A percentile compares a stretch with the other conserved stretches of the same genome.
Evolutionary conservation across 2,888 invertebrate genomes (phyloP).

Genomic region (Ormyrus rosae): DNA sequence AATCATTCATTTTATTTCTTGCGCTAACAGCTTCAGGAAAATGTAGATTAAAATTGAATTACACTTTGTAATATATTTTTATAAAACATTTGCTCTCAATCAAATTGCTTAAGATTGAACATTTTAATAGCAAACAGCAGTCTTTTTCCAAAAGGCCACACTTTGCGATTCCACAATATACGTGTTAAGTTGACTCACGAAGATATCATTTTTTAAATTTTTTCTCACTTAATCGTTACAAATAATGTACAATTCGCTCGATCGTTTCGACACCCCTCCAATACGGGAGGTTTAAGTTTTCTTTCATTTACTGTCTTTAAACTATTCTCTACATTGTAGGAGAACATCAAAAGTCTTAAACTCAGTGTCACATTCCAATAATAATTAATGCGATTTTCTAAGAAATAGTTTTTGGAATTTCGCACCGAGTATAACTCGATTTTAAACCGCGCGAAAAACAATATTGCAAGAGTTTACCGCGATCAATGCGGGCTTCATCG

Average conservation of each 20-base stretch:
- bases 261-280: conserved; percentile 18
- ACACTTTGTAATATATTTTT: too few relatives aligned
- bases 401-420: conserved; percentile 45
- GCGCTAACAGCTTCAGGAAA: too few relatives aligned
- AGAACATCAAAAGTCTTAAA: conserved; percentile 41
- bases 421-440: conserved; percentile 44
- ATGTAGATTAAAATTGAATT: too few relatives aligned
- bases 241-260: conserved; percentile 52
- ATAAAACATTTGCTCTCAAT: conserved; percentile 14
- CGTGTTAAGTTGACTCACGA: conserved; percentile 47
- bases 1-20: too few relatives aligned
- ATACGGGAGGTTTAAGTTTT: conserved; percentile 1
- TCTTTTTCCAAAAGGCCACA: conserved; percentile 55
- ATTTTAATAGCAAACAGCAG: conserved; percentile 42
- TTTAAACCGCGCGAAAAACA: conserved; percentile 31
- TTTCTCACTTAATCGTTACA: conserved; percentile 40
- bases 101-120: conserved; percentile 7
- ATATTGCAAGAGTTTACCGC: conserved; percentile 48
- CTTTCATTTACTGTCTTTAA: neutral
- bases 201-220: conserved; percentile 46
- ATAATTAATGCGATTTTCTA: conserved; percentile 38
- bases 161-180: conserved; percentile 43
- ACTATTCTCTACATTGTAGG: conserved; percentile 16
- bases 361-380: conserved; percentile 39
- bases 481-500: conserved; percentile 25